A percentile compares a stretch with the other conserved stretches of the same genome.
phyloP scores from a whole-genome alignment of 2,797 vertebrate species.

The Peromyscus attwateri region DNA sequence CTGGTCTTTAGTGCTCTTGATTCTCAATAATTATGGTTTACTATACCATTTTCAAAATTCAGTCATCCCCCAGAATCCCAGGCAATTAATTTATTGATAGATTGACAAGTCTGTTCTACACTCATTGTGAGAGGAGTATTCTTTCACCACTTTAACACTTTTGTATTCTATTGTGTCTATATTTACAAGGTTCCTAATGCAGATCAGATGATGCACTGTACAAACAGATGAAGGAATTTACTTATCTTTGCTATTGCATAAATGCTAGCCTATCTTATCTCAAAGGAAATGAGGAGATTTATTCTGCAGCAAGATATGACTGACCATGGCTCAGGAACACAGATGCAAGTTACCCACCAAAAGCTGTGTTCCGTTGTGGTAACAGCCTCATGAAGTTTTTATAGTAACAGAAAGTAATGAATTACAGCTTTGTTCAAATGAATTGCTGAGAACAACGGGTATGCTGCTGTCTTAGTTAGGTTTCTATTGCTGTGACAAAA shows the following conservation, averaged over 20 bases:
- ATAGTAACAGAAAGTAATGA: not conserved
- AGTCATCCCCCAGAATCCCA: not conserved
- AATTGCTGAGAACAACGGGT: not conserved
- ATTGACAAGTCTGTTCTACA: not conserved
- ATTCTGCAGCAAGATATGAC: not conserved
- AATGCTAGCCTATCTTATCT: not conserved
- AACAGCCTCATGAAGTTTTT: not conserved
- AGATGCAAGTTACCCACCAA: not conserved
- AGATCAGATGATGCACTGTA: not conserved
- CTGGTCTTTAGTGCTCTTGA: not conserved
- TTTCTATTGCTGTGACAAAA: not conserved
- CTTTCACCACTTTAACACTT: not conserved
- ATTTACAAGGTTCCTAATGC: not conserved
- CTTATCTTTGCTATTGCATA: not conserved
- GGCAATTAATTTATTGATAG: not conserved
- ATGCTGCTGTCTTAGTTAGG: not conserved
- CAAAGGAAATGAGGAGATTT: not conserved
- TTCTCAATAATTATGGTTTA: not conserved
- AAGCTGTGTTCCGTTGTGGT: not conserved
- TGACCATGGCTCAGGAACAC: not conserved
- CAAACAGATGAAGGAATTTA: not conserved
- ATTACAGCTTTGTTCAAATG: not conserved
- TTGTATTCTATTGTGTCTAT: not conserved
- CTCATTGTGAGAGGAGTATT: not conserved
- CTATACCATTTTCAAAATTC: not conserved